Conservation (phyloP, 2,797 vertebrate species). For the Chloroceryle inda region DNA sequence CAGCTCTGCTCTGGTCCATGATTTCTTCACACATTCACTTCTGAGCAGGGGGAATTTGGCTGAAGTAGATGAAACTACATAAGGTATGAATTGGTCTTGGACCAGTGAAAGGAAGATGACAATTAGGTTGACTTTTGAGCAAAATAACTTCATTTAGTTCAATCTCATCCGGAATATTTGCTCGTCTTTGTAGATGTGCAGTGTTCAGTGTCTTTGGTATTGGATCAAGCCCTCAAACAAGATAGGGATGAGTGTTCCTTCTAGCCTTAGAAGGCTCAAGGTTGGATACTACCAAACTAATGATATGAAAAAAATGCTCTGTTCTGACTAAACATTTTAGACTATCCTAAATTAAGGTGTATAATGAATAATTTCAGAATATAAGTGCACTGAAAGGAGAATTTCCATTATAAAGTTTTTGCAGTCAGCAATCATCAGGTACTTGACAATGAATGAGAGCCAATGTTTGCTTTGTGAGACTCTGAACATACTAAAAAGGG, state of each 20-base stretch:
- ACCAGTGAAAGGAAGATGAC: not conserved
- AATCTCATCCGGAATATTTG: not conserved
- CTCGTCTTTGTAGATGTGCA: not conserved
- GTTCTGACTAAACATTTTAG: not conserved
- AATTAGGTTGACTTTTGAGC: not conserved
- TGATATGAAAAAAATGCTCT: not conserved
- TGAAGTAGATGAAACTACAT: not conserved
- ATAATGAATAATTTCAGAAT: too few species aligned
- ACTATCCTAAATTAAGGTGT: not conserved
- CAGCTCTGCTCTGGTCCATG: not conserved
- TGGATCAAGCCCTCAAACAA: not conserved
- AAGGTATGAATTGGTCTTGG: not conserved
- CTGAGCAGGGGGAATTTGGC: not conserved
- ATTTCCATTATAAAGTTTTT: conserved; percentile 11
- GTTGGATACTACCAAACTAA: not conserved
- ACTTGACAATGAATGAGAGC: not conserved
- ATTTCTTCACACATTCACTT: not conserved
- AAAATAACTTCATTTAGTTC: not conserved
- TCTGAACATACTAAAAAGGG: not conserved
- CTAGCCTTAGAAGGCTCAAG: not conserved
- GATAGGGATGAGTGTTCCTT: not conserved
- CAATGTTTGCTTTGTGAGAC: not conserved
- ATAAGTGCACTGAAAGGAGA: not conserved
- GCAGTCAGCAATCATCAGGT: not conserved
- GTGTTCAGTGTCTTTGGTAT: not conserved